These are phyloP conservation scores for Valencia hispanica DNA, from an alignment of 2,797 vertebrate genomes.

Conservation along the genomic window DNA sequence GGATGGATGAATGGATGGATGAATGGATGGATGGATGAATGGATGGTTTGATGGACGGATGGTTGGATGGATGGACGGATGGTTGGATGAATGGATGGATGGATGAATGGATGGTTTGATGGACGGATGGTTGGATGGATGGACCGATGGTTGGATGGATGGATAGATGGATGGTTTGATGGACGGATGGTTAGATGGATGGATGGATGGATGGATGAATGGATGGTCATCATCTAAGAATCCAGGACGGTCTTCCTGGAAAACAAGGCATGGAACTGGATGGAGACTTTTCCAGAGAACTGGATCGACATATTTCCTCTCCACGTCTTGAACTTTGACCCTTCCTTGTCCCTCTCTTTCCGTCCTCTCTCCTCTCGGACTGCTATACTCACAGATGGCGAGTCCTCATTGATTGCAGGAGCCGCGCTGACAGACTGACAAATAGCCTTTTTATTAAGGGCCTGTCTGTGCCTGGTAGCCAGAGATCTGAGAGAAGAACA, in stretches of 20 bases:
- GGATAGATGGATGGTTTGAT: too few relatives aligned
- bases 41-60: too few relatives aligned
- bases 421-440: slow-evolving; percentile 69
- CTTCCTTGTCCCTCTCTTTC: background rate
- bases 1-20: too few relatives aligned
- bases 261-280: too few relatives aligned
- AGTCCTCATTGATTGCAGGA: slow-evolving; percentile 66
- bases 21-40: too few relatives aligned
- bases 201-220: background rate
- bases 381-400: slow-evolving; percentile 39
- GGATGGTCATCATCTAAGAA: background rate
- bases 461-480: slow-evolving; percentile 65
- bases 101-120: too few relatives aligned
- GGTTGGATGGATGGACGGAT: too few relatives aligned
- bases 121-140: too few relatives aligned
- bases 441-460: slow-evolving; percentile 74
- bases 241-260: background rate
- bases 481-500: slow-evolving; percentile 65
- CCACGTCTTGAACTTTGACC: background rate
- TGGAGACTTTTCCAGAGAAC: too few relatives aligned
- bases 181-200: too few relatives aligned
- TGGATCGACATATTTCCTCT: background rate
- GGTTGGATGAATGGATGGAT: too few relatives aligned
- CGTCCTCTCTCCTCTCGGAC: slow-evolving; percentile 23
- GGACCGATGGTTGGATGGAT: too few relatives aligned